A percentile compares a stretch with the other conserved stretches of the same genome.
phyloP scores from a whole-genome alignment of 2,113 vertebrate species.

The Cnemophilus loriae region DNA sequence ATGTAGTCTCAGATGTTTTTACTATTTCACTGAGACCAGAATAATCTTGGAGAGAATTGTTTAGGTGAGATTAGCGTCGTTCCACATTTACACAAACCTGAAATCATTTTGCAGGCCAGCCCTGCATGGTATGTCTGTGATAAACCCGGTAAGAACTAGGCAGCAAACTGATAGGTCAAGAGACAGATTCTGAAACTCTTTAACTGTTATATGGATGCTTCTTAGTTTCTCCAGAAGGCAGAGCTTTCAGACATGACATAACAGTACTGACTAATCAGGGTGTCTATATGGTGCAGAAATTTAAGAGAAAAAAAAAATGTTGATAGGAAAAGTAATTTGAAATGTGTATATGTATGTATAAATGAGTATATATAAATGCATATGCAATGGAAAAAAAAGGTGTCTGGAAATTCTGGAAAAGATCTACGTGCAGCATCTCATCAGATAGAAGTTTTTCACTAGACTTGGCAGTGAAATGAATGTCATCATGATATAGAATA shows the following conservation, averaged over 20 bases:
- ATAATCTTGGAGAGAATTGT: neutral
- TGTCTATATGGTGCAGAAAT: constrained; percentile 9
- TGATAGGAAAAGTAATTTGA: constrained; percentile 2
- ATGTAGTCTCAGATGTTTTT: neutral
- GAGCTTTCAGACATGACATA: neutral
- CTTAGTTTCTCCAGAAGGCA: neutral
- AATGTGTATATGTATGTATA: neutral
- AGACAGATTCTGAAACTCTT: neutral
- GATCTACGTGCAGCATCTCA: neutral
- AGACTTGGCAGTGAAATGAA: neutral
- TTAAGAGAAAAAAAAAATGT: neutral
- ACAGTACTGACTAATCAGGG: neutral
- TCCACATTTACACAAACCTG: neutral
- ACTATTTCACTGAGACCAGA: neutral
- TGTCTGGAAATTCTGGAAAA: neutral
- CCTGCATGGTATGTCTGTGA: neutral
- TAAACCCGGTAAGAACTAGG: neutral
- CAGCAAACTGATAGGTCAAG: neutral
- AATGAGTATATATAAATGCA: neutral
- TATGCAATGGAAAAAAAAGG: neutral
- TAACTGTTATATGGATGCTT: neutral
- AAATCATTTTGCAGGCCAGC: neutral
- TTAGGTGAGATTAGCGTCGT: neutral
- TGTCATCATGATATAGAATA: neutral
- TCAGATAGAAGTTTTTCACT: neutral